Percentiles rank a stretch among this genome's conserved stretches.
These are phyloP conservation scores for Pedicia rivosa DNA, from an alignment of 2,888 invertebrate species.

Conservation along the genomic window DNA sequence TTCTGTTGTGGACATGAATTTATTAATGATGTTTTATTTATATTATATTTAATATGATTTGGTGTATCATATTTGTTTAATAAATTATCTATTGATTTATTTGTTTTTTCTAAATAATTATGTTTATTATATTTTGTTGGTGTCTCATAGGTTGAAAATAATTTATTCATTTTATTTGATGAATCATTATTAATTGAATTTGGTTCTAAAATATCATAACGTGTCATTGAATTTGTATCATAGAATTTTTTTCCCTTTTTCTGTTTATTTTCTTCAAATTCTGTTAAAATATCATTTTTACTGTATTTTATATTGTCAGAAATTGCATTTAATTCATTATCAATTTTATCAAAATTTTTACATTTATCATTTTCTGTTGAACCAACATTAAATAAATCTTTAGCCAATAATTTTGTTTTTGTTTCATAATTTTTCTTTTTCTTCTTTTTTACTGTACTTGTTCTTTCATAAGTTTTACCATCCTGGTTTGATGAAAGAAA, in stretches of 20 bases:
- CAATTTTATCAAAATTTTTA: not conserved
- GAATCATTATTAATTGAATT: too few species aligned
- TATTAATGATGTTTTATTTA: too few species aligned
- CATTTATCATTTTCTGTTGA: too few species aligned
- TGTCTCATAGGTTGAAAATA: not conserved
- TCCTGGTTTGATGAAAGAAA: slow-evolving; percentile 7
- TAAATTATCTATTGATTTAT: too few species aligned
- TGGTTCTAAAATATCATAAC: too few species aligned
- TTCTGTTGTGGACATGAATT: not conserved
- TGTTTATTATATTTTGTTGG: not conserved
- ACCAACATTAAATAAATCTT: slow-evolving; percentile 2
- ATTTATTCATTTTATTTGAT: not conserved
- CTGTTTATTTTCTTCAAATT: not conserved
- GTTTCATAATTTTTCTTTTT: slow-evolving; percentile 1
- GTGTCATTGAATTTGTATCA: too few species aligned
- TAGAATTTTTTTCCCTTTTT: not conserved
- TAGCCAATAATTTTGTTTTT: not conserved
- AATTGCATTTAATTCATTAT: slow-evolving; percentile 2
- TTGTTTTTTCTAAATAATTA: too few species aligned
- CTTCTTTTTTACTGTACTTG: slow-evolving; percentile 11
- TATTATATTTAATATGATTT: too few species aligned
- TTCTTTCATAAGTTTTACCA: slow-evolving; percentile 8
- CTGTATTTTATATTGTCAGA: slow-evolving; percentile 1
- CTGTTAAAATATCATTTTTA: slow-evolving; percentile 1
- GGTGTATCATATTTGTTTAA: too few species aligned